Base-by-base conservation (phyloP, 2,888 invertebrate genomes). In the Nomada lathburiana region DNA sequence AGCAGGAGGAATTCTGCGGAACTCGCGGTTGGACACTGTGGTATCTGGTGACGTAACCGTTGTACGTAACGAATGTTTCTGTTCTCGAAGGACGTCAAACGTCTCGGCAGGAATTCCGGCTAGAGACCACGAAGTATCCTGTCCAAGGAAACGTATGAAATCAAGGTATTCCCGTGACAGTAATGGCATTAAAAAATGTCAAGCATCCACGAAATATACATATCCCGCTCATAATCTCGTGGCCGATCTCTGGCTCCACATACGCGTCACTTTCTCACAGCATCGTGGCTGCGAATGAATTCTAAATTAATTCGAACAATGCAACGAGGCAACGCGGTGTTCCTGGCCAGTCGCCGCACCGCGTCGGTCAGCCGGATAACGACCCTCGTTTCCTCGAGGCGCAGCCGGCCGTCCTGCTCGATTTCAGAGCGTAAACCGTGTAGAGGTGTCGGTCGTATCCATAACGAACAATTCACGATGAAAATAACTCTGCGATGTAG, bases 381-480 rank as follows among this genome's bases (percentile, higher is more conserved):
- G 69, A 57, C 44, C 63, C 63, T 44, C 47, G 72, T 73, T 77
- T 73, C 64, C 53, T 52, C 29, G 42, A 59, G 65, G 65, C 60
- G 73, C 63, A 50, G 55, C 36, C 50, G 57, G 67, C 13, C 36
- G 36, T 72, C 29, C 63, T 59, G 52, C 83, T 60, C 76, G 85
- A 75, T 84, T 84, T 82, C 64, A 64, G 63, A 53, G 67, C 67
- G 70, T 23, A 50, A 74, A 78, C 13, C 59, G 77, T 72, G 79
- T 57, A 72, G 73, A 86, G 86, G 86, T 85, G 84, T 86, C 78
- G 63, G 77, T 53, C 76, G 63, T 82, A 82, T 85, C 71, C 84
- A 82, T 82, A 83, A 83, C 84, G 77, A 74, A 86, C 85, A 86
- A 89, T 89, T 86, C 80, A 86, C 69, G 80, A 84, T 84, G 86